Evolutionary conservation across 2,113 vertebrate species (phyloP), one percentile per base, ranked within the genome.

Genomic region (Tychaedon coryphoeus): DNA sequence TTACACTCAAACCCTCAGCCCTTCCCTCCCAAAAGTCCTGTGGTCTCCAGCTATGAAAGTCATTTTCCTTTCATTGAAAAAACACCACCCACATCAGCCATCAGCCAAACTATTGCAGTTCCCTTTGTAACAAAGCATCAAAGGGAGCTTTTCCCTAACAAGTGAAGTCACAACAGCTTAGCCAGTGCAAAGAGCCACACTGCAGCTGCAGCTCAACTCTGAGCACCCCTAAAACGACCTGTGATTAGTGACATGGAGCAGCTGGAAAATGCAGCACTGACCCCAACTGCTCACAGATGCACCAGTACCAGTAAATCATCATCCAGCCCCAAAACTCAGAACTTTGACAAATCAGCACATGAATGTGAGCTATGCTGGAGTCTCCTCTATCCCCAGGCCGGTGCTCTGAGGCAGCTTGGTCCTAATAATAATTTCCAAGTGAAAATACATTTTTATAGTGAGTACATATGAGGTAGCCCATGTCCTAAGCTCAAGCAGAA

Each of bases 1-100:
- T 61, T 11, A 80, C 64, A 66, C 53, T 23, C 9, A 22, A 45
- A 45, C 13, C 33, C 5, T 19, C 70, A 79, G 82, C 79, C 43
- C 57, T 65, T 60, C 62, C 71, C 66, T 75, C n/a, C 34, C 38
- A 4, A 14, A 34, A 86, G 57, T 29, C 56, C 66, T 75, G 74
- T 14, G 62, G 71, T 79, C 40, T 88, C 53, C 83, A 82, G 20
- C 75, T 65, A 69, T 16, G 58, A 38, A 67, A 86, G n/a, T 12
- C 5, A 73, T 82, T 86, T 79, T 86, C 62, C 74, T 53, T 76
- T 51, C 75, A 76, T 15, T 86, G 88, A 43, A 75, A 92, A 65
- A 81, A 87, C 88, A 78, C 29, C 50, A 53, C 51, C 65, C 85
- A 66, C 77, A 29, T 8, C 0, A 54, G 56, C 73, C 81, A 50